A percentile compares a stretch with the other conserved stretches of the same genome.
phyloP scores from a whole-genome alignment of 1,140 invertebrate species.

The Nasonia longicornis region DNA sequence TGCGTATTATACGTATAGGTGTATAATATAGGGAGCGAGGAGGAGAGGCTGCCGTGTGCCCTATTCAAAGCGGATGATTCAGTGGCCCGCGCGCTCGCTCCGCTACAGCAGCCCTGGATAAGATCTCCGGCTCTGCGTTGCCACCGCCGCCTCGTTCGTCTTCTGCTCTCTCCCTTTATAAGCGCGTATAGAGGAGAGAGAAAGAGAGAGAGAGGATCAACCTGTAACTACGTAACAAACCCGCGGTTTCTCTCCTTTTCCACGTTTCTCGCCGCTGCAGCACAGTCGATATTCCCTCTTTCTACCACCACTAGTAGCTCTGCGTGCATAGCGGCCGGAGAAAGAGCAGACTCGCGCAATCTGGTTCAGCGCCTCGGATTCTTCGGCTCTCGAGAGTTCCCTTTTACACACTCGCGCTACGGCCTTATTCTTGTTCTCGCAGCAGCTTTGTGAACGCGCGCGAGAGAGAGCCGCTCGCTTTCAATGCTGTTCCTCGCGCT shows the following conservation, averaged over 20 bases:
- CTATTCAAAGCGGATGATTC: constrained; percentile 70
- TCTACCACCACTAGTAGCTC: too few species aligned
- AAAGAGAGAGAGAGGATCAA: constrained; percentile 45
- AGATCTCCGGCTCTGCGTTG: constrained; percentile 61
- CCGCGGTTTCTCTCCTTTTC: constrained; percentile 31
- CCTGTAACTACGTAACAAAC: constrained; percentile 56
- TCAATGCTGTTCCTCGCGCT: constrained; percentile 19
- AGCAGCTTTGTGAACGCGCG: not conserved
- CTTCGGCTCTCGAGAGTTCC: not conserved
- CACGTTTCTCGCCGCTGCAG: not conserved
- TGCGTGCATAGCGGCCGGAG: not conserved
- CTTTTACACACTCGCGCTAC: not conserved
- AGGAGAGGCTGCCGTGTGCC: constrained; percentile 33
- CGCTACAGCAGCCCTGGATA: constrained; percentile 61
- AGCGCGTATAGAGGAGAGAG: not conserved
- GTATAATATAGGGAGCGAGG: constrained; percentile 64
- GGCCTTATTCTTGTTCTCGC: not conserved
- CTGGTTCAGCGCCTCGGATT: not conserved
- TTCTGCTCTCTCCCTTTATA: constrained; percentile 50
- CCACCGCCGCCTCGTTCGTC: constrained; percentile 65
- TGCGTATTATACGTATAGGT: constrained; percentile 36
- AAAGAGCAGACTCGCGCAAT: constrained; percentile 22
- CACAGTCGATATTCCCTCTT: not conserved
- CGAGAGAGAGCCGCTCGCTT: not conserved
- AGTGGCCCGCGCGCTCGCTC: constrained; percentile 58